A percentile compares a stretch with the other conserved stretches of the same genome.
Conservation (phyloP, 2,113 vertebrate species). For the Heliornis fulica region DNA sequence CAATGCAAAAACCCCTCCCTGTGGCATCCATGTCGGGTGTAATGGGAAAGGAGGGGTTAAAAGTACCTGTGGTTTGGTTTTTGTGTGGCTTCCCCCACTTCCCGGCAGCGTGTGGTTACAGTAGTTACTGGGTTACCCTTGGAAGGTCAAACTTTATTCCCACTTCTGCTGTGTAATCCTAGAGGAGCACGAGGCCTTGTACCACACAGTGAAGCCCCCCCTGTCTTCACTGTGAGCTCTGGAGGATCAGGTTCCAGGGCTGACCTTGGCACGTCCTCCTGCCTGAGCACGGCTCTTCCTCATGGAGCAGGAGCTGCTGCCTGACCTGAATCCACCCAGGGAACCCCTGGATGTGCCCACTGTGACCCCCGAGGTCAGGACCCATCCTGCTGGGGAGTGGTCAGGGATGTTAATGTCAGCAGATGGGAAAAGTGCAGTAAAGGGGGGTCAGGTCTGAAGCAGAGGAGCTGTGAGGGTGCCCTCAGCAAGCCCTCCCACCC, state of each 20-base stretch:
- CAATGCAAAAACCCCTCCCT: not conserved
- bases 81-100: not conserved
- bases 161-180: not conserved
- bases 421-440: not conserved
- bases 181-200: rapidly evolving
- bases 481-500: too few relatives aligned
- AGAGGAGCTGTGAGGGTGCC: too few relatives aligned
- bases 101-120: not conserved
- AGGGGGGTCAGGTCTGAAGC: too few relatives aligned
- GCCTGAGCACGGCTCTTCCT: not conserved
- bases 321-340: rapidly evolving
- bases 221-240: not conserved
- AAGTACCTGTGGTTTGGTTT: rapidly evolving
- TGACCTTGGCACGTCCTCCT: rapidly evolving
- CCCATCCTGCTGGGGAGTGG: rapidly evolving
- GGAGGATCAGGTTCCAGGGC: not conserved
- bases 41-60: too few relatives aligned
- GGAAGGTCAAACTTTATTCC: not conserved
- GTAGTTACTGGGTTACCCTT: not conserved
- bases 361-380: rapidly evolving
- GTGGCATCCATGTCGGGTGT: rapidly evolving
- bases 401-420: not conserved
- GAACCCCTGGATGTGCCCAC: not conserved
- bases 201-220: not conserved
- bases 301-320: rapidly evolving